Base-by-base conservation (phyloP, 2,797 vertebrate genomes). In the Protonibea diacanthus region DNA sequence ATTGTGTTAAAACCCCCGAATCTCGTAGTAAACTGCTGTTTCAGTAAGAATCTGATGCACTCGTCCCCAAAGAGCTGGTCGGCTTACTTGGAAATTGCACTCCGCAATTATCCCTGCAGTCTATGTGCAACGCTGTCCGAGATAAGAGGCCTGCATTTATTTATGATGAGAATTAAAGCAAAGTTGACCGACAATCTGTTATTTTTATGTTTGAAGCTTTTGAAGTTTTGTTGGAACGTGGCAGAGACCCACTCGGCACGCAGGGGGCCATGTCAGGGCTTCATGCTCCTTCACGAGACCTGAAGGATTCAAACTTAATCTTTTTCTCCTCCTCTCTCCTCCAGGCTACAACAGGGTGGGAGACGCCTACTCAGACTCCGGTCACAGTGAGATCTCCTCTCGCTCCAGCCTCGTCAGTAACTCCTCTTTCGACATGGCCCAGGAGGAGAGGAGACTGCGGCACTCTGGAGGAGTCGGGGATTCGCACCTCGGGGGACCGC, bases 341-440 rank as follows among this genome's bases (percentile, higher is more conserved):
- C 15, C 95, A 99, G 98, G 97, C 65, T 97, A 97, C 78, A 89
- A 94, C 64, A 94, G 97, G 69, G 96, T 95, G 0, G 96, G 96
- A 74, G 98, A 99, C 85, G 96, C 97, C 80, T 97, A 98, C 85
- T 99, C 98, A 0, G 98, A 99, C 92, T 98, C 97, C 3, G 97
- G 98, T 27, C 98, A 99, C 95, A 98, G 97, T 62, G 98, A 99
- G 93, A 97, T 99, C 87, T 99, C 98, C 33, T 99, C 98, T 12
- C 96, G 98, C 82, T 99, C 97, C 92, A 99, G 97, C 85, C 97
- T 99, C 23, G 97, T 99, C 94, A 99, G 98, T 93, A 99, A 98
- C 92, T 99, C 97, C 4, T 99, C 98, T 18, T 98, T 99, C 86
- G 98, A 99, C 90, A 96, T 97, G 55, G 90, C 97, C 55, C 97